A percentile compares a stretch with the other conserved stretches of the same genome.
Conservation (phyloP, 2,797 vertebrate genomes). For the Argyrosomus regius region DNA sequence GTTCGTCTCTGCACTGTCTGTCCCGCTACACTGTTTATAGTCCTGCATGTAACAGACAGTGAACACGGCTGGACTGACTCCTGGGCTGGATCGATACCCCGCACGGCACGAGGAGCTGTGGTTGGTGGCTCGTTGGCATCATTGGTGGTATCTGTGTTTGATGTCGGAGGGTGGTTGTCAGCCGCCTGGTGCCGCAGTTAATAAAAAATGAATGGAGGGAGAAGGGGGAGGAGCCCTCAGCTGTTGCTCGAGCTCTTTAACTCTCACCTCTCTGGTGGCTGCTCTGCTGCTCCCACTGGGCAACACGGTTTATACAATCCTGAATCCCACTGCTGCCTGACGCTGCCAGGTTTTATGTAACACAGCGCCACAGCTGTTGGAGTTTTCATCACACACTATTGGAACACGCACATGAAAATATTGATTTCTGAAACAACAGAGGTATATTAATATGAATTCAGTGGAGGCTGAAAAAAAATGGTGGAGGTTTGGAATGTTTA, state of each 20-base stretch:
- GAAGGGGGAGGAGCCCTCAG: constrained; percentile 72
- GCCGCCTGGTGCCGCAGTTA: constrained; percentile 81
- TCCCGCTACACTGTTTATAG: not conserved
- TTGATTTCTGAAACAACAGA: constrained; percentile 32
- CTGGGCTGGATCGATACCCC: constrained; percentile 33
- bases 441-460: constrained; percentile 21
- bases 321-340: constrained; percentile 62
- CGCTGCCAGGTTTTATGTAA: constrained; percentile 75
- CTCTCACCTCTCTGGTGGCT: constrained; percentile 71
- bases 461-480: not conserved
- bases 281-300: constrained; percentile 59
- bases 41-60: not conserved
- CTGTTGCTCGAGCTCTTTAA: constrained; percentile 77
- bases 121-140: constrained; percentile 38
- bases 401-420: constrained; percentile 47
- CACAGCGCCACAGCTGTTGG: constrained; percentile 68
- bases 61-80: constrained; percentile 9
- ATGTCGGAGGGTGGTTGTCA: constrained; percentile 64
- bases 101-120: constrained; percentile 17
- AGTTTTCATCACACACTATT: constrained; percentile 56
- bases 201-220: constrained; percentile 87
- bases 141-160: constrained; percentile 52
- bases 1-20: constrained; percentile 9
- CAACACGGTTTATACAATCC: constrained; percentile 52
- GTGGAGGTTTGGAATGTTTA: not conserved